Percentiles rank a stretch among this genome's conserved stretches.
Evolutionary conservation across 2,797 vertebrate genomes (phyloP).

Genomic region (Onychomys arenicola): DNA sequence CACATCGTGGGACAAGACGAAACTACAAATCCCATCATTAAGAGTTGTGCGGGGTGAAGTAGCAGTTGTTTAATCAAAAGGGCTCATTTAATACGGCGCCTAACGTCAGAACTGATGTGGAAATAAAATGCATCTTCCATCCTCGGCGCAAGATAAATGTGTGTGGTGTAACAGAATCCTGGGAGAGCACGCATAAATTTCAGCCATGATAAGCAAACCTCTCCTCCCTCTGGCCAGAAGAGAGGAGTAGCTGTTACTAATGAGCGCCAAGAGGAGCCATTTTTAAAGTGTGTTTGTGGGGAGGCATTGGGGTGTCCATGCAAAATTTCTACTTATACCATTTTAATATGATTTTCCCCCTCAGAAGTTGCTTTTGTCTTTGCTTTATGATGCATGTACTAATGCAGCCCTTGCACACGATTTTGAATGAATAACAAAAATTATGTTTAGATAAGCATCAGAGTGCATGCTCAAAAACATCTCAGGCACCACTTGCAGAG

Average conservation of each 20-base stretch:
- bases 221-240: not conserved
- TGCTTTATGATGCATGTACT: not conserved
- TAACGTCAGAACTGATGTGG: constrained; percentile 39
- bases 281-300: not conserved
- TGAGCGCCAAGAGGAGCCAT: not conserved
- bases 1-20: not conserved
- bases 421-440: constrained; percentile 38
- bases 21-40: constrained; percentile 61
- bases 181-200: constrained; percentile 34
- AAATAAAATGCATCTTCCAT: constrained; percentile 65
- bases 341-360: not conserved
- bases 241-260: not conserved
- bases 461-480: not conserved
- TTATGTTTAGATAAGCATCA: not conserved
- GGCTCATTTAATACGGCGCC: constrained; percentile 44
- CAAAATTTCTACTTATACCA: not conserved
- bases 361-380: constrained; percentile 14
- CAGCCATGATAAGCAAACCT: not conserved
- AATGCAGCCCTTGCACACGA: not conserved
- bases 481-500: not conserved
- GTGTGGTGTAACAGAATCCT: not conserved
- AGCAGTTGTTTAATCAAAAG: constrained; percentile 63
- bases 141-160: constrained; percentile 11
- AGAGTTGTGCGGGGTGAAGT: constrained; percentile 6
- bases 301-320: not conserved